phyloP scores from a whole-genome alignment of 2,113 vertebrate genomes.

The Channa maculata region DNA sequence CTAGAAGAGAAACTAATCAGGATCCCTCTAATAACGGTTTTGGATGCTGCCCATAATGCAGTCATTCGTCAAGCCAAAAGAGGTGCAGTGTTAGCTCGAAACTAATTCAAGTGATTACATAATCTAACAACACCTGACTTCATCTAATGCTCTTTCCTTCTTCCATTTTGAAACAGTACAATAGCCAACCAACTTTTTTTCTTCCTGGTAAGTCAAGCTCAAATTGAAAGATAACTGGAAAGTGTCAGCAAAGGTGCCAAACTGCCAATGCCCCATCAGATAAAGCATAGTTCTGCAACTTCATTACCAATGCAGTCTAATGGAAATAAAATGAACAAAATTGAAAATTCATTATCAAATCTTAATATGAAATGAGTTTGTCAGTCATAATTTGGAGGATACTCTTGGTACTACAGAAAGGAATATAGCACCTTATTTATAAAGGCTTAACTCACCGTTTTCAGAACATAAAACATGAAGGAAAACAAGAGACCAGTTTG shows the following conservation, averaged over 20 bases:
- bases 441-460: conserved; percentile 25
- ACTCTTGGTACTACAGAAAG: conserved; percentile 37
- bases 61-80: conserved; percentile 46
- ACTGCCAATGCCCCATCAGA: background rate
- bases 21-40: conserved; percentile 36
- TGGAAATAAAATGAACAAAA: background rate
- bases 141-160: background rate
- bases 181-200: background rate
- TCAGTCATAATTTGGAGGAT: conserved; percentile 31
- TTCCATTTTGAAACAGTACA: background rate
- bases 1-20: conserved; percentile 44
- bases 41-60: conserved; percentile 35
- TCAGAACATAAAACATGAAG: conserved; percentile 12
- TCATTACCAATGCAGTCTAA: conserved; percentile 1
- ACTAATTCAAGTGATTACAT: conserved; percentile 19
- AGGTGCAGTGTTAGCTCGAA: conserved; percentile 7
- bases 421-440: conserved; percentile 4
- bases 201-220: background rate
- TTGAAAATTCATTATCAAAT: conserved; percentile 14
- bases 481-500: background rate
- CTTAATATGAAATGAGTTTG: conserved; percentile 39
- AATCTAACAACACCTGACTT: conserved; percentile 2
- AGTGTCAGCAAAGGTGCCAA: background rate
- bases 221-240: background rate
- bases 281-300: background rate